Evolutionary conservation across 2,888 invertebrate species (phyloP).

Genomic region (Ormyrus nitidulus): DNA sequence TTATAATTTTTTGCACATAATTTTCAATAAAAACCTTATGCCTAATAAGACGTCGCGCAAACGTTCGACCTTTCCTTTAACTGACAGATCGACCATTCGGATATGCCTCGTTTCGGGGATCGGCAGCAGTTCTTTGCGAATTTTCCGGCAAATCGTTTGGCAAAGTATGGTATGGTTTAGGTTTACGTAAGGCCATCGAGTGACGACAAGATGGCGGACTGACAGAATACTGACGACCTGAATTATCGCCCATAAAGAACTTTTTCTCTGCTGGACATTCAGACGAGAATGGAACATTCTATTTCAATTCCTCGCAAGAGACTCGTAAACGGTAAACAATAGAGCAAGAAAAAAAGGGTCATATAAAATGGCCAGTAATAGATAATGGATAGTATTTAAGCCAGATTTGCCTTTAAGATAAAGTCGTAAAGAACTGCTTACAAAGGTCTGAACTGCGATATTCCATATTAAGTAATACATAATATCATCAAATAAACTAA

Average conservation of each 20-base stretch:
- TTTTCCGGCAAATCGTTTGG: constrained; percentile 32
- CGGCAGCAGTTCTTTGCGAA: constrained; percentile 50
- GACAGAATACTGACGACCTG: no score
- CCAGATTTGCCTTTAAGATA: constrained; percentile 24
- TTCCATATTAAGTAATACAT: constrained; percentile 23
- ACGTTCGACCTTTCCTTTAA: not conserved
- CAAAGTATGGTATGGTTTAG: not conserved
- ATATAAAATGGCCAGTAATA: no score
- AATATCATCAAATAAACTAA: constrained; percentile 45
- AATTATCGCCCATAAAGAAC: no score
- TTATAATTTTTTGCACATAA: constrained; percentile 4
- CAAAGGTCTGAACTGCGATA: constrained; percentile 10
- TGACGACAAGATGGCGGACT: no score
- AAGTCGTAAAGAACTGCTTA: constrained; percentile 49
- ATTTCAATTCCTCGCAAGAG: no score
- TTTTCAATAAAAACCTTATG: constrained; percentile 30
- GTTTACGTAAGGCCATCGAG: no score
- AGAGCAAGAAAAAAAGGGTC: not conserved
- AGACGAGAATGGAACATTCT: no score
- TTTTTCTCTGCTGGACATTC: no score
- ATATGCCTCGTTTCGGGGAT: constrained; percentile 16
- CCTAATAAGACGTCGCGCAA: constrained; percentile 3
- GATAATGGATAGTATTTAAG: no score
- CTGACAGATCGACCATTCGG: not conserved
- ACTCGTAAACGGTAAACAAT: not conserved